phyloP scores from a whole-genome alignment of 2,797 vertebrate genomes.

The Gadopsis marmoratus region DNA sequence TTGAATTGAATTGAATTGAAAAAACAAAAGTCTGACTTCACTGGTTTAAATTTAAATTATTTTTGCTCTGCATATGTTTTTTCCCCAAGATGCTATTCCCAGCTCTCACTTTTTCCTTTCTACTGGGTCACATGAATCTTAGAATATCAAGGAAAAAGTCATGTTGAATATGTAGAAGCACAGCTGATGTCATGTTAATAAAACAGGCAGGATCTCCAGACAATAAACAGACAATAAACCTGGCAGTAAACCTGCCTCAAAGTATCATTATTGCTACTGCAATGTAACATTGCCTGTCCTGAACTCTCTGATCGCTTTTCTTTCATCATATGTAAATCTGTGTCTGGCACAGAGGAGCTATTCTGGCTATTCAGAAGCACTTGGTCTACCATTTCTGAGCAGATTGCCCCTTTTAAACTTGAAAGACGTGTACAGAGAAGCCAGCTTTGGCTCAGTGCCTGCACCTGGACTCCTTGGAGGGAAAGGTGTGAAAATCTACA shows the following conservation, averaged over 20 bases:
- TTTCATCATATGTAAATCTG: slow-evolving; percentile 56
- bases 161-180: slow-evolving; percentile 59
- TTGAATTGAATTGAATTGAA: too few species aligned
- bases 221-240: slow-evolving; percentile 65
- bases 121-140: slow-evolving; percentile 20
- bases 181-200: slow-evolving; percentile 63
- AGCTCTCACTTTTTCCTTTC: slow-evolving; percentile 25
- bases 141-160: slow-evolving; percentile 44
- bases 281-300: slow-evolving; percentile 49
- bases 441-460: slow-evolving; percentile 15
- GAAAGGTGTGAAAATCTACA: slow-evolving; percentile 50
- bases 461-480: slow-evolving; percentile 41
- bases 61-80: slow-evolving; percentile 3
- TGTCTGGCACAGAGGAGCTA: slow-evolving; percentile 36
- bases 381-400: slow-evolving; percentile 31
- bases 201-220: slow-evolving; percentile 55
- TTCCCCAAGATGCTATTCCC: slow-evolving; percentile 13
- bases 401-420: slow-evolving; percentile 42
- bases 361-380: slow-evolving; percentile 12
- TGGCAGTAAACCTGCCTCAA: slow-evolving; percentile 47
- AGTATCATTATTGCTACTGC: slow-evolving; percentile 58
- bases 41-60: slow-evolving; percentile 25
- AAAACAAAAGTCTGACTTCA: slow-evolving; percentile 31
- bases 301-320: slow-evolving; percentile 56
- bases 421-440: slow-evolving; percentile 20